A percentile compares a stretch with the other conserved stretches of the same genome.
Conservation (phyloP, 2,888 invertebrate genomes). For the Pristionchus exspectatus region DNA sequence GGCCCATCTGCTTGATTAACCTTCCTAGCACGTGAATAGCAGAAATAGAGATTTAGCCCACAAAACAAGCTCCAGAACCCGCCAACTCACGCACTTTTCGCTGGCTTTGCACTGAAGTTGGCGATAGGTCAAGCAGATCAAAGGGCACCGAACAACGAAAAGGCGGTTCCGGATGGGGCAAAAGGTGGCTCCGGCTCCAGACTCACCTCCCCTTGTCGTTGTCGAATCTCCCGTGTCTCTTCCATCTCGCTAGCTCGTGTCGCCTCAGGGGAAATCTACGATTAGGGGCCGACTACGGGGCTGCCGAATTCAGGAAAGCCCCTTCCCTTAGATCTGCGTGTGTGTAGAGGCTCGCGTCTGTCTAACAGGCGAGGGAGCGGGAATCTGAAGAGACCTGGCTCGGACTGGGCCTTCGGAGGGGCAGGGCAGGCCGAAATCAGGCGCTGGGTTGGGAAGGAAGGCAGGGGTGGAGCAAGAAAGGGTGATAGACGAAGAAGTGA, state of each 20-base stretch:
- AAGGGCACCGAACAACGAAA: not conserved
- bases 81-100: not conserved
- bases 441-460: not conserved
- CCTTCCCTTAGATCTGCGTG: not conserved
- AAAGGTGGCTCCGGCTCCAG: not conserved
- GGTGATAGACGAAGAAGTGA: conserved; percentile 43
- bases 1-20: too few species aligned
- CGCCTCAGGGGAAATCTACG: conserved; percentile 50
- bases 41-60: not conserved
- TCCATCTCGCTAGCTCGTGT: not conserved
- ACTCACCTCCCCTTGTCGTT: not conserved
- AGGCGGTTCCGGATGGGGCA: not conserved
- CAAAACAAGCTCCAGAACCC: not conserved
- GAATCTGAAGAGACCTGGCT: not conserved
- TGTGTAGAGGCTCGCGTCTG: not conserved
- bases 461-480: conserved; percentile 33
- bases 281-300: not conserved
- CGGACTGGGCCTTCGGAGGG: not conserved
- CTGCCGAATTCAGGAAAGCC: not conserved
- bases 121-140: not conserved
- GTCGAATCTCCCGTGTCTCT: not conserved
- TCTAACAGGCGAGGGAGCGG: too few species aligned
- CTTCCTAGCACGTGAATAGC: too few species aligned
- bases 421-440: not conserved
- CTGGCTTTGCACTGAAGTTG: not conserved